These are phyloP conservation scores for Adineta ricciae DNA, from an alignment of 2,888 invertebrate species.

Conservation along the genomic window DNA sequence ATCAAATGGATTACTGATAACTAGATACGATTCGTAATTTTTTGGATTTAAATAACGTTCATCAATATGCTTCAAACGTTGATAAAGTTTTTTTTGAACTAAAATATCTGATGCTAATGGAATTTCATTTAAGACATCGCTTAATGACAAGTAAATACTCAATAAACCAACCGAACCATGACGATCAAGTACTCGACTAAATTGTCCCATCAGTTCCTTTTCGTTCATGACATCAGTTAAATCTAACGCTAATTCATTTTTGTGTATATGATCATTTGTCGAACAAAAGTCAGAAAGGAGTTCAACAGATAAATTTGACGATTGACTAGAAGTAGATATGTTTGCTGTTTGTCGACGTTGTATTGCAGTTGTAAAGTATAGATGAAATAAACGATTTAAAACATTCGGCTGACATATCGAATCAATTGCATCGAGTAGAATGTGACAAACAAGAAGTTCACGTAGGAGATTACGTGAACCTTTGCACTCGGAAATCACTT, in stretches of 20 bases:
- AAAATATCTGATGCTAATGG: constrained; percentile 10
- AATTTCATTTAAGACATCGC: background rate
- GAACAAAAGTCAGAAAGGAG: background rate
- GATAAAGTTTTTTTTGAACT: background rate
- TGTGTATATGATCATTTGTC: background rate
- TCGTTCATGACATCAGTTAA: constrained; percentile 8
- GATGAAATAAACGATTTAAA: background rate
- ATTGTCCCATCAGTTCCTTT: background rate
- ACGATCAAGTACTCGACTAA: constrained; percentile 3
- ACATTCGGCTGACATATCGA: background rate
- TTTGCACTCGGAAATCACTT: background rate
- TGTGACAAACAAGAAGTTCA: background rate
- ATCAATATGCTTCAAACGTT: constrained; percentile 5
- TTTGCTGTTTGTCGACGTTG: background rate
- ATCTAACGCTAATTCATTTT: background rate
- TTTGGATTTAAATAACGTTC: background rate
- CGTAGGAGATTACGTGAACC: background rate
- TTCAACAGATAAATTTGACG: background rate
- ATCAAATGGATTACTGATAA: background rate
- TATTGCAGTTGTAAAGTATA: constrained; percentile 1
- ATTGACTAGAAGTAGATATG: too few species aligned
- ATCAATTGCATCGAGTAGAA: background rate
- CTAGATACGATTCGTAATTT: background rate
- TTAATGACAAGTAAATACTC: background rate
- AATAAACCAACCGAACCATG: background rate